Conservation (phyloP, 2,888 invertebrate genomes). For the Zygaena filipendulae region DNA sequence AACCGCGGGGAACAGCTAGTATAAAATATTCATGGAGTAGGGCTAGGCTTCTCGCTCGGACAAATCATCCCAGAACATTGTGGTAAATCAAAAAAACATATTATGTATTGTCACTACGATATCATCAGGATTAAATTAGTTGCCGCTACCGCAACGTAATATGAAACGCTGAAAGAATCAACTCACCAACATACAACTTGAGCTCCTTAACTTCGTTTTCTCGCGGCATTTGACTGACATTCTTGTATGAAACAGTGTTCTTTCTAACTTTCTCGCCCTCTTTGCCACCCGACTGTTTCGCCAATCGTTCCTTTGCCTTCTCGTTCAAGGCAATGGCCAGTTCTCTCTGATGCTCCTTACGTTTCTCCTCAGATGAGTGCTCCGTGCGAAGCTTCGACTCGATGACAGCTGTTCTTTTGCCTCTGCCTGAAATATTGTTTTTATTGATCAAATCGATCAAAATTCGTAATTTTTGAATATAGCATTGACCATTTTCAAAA, state of each 20-base stretch:
- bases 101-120: too few relatives aligned
- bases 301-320: constrained; percentile 90
- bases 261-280: constrained; percentile 91
- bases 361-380: constrained; percentile 96
- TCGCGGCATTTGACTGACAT: constrained; percentile 89
- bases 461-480: too few relatives aligned
- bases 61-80: too few relatives aligned
- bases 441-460: too few relatives aligned
- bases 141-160: neutral
- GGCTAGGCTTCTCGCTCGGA: too few relatives aligned
- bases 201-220: constrained; percentile 93
- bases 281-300: constrained; percentile 86
- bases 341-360: constrained; percentile 96
- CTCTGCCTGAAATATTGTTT: constrained; percentile 58
- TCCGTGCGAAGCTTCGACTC: constrained; percentile 95
- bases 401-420: constrained; percentile 89
- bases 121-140: too few relatives aligned
- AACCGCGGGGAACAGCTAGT: too few relatives aligned
- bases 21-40: too few relatives aligned
- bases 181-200: constrained; percentile 93
- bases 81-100: too few relatives aligned
- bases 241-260: constrained; percentile 95
- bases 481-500: too few relatives aligned
- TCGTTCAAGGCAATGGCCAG: constrained; percentile 91
- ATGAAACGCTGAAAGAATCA: neutral